Conservation (phyloP, 2,888 invertebrate species). For the Gonocerus acuteangulatus region DNA sequence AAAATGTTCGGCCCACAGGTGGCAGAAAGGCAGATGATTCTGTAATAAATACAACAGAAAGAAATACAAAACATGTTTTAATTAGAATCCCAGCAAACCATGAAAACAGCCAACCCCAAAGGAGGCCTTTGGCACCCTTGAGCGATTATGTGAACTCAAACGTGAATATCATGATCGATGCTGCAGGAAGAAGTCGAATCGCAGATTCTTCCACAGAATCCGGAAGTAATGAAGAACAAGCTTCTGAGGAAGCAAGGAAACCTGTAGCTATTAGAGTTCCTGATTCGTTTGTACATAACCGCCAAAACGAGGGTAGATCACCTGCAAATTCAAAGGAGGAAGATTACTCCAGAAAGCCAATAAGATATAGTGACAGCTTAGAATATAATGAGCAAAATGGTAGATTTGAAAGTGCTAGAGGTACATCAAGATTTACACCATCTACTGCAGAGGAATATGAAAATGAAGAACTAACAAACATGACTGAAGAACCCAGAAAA, state of each 20-base stretch:
- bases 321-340: neutral
- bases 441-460: neutral
- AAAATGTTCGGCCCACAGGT: neutral
- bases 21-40: neutral
- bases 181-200: neutral
- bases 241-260: conserved; percentile 14
- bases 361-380: neutral
- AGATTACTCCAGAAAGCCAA: neutral
- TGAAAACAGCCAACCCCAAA: neutral
- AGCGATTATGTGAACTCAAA: neutral
- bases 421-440: neutral
- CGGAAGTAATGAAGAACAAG: neutral
- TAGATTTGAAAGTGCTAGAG: neutral
- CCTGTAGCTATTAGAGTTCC: conserved; percentile 16
- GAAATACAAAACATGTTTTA: neutral
- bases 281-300: neutral
- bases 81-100: neutral
- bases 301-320: neutral
- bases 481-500: neutral
- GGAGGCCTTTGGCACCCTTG: neutral
- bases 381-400: neutral
- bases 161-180: neutral
- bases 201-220: neutral
- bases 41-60: no score
- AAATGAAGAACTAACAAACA: neutral